Evolutionary conservation across 1,140 invertebrate genomes (phyloP), one percentile per base, ranked within the genome.

Genomic region (Sminthurinus signatus): DNA sequence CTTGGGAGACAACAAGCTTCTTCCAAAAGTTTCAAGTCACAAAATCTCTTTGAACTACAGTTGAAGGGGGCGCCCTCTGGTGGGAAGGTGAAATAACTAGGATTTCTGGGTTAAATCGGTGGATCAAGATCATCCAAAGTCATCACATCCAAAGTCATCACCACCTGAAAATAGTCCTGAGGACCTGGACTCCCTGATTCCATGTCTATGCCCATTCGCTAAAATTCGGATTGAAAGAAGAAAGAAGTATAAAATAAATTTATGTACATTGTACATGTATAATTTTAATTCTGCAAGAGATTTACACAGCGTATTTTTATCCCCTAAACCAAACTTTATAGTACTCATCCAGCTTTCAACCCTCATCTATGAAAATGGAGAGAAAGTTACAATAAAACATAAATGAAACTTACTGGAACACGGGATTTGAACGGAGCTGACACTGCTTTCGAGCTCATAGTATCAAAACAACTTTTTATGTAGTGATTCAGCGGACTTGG

Each of bases 381-480:
- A n/a, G n/a, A n/a, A n/a, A n/a, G n/a, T n/a, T n/a, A n/a, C n/a
- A n/a, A n/a, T n/a, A n/a, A n/a, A n/a, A n/a, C n/a, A n/a, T n/a
- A n/a, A n/a, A n/a, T n/a, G n/a, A 15, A 0, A 27, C n/a, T 55
- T 44, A 68, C 66, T 56, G 60, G 57, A 21, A 57, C 48, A 58
- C 44, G 51, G 15, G 69, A 70, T 46, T 70, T 70, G 59, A 70
- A 70, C 31, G 69, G 65, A 44, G 62, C 69, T 12, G 62, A 65
- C 1, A 64, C 62, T 17, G 65, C 65, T n/a, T 67, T 64, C 10
- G 62, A 48, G n/a, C 31, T 36, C 31, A 46, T 27, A 14, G 46
- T 48, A 5, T 67, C 65, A 27, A 67, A 65, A 14, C 56, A 19
- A 36, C 63, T 46, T n/a, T 39, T 52, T 5, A 68, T 43, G 17